phyloP scores from a whole-genome alignment of 2,113 vertebrate genomes.

The Salvelinus namaycush region DNA sequence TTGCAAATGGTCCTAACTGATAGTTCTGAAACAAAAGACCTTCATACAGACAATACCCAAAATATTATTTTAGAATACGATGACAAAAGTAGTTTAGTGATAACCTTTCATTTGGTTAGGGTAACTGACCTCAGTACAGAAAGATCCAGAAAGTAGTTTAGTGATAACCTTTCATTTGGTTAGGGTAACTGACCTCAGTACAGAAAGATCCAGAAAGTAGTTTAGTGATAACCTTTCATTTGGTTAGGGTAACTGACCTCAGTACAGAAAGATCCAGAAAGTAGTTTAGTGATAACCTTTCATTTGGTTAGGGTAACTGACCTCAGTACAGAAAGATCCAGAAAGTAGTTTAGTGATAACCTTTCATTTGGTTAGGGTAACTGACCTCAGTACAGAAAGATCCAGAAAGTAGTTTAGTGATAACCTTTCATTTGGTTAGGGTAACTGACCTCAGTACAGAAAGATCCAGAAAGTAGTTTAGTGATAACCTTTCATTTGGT shows the following conservation, averaged over 20 bases:
- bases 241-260: no score
- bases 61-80: no score
- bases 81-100: no score
- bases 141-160: conserved; percentile 47
- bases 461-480: conserved; percentile 47
- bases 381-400: conserved; percentile 71
- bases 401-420: no score
- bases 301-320: conserved; percentile 28
- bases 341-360: conserved; percentile 32
- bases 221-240: no score
- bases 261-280: no score
- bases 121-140: conserved; percentile 68
- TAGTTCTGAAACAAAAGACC: background rate
- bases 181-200: no score
- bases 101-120: background rate
- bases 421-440: background rate
- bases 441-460: conserved; percentile 68
- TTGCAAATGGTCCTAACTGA: background rate
- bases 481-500: no score
- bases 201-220: no score
- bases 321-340: conserved; percentile 69
- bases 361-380: background rate
- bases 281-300: no score
- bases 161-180: no score
- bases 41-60: no score